Evolutionary conservation across 2,113 vertebrate genomes (phyloP).

Genomic region (Origma solitaria): DNA sequence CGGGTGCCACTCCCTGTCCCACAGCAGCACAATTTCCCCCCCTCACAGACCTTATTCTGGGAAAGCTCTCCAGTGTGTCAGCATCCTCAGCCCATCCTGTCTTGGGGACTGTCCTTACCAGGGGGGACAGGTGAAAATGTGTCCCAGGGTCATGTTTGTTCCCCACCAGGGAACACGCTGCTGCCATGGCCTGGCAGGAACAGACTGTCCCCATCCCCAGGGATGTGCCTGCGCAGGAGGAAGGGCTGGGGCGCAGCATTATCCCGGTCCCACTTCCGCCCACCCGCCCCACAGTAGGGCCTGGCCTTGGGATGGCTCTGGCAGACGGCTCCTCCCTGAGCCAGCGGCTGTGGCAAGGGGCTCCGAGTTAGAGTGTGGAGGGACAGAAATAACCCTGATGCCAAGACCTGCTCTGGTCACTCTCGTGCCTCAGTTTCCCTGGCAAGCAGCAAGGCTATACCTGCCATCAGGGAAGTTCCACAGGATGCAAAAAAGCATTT

Average conservation of each 20-base stretch:
- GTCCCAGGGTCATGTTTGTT: too few species aligned
- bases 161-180: accelerated
- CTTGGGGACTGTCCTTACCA: not conserved
- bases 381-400: not conserved
- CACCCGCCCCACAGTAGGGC: not conserved
- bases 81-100: not conserved
- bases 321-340: not conserved
- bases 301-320: not conserved
- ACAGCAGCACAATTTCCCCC: accelerated
- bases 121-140: not conserved
- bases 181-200: not conserved
- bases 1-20: not conserved
- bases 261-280: conserved; percentile 10
- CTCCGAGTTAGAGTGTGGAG: not conserved
- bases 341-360: not conserved
- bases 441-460: not conserved
- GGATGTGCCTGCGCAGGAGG: not conserved
- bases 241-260: conserved; percentile 13
- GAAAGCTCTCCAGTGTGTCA: accelerated
- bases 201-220: not conserved
- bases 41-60: not conserved
- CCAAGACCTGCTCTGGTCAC: not conserved
- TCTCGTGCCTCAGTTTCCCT: not conserved
- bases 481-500: not conserved
- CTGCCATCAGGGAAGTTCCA: not conserved